phyloP scores from a whole-genome alignment of 2,113 vertebrate genomes.

The Cheirogaleus medius region DNA sequence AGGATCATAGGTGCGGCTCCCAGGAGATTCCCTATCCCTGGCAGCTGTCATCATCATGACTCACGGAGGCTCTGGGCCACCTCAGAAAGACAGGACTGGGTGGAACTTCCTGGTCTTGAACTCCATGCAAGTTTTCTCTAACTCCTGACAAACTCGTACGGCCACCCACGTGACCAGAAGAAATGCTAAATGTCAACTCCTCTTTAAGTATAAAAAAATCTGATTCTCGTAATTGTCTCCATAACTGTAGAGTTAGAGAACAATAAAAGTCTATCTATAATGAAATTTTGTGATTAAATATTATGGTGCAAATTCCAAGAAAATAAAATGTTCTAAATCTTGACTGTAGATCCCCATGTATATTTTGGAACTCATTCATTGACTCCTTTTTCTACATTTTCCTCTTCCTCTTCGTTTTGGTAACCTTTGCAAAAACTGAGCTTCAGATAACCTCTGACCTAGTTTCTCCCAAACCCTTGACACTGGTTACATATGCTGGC shows the following conservation, averaged over 20 bases:
- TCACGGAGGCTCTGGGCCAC: not conserved
- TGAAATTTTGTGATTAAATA: not conserved
- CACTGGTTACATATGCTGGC: not conserved
- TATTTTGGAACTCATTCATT: not conserved
- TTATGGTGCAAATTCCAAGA: not conserved
- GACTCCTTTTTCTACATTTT: not conserved
- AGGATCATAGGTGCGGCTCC: not conserved
- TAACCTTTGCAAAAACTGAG: not conserved
- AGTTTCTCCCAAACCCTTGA: not conserved
- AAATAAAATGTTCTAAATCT: not conserved
- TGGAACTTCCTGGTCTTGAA: not conserved
- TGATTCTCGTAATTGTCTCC: not conserved
- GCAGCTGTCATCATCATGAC: rapidly evolving
- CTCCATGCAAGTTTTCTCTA: not conserved
- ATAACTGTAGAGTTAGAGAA: not conserved
- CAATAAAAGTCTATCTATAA: not conserved
- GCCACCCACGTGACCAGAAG: not conserved
- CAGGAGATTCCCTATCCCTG: not conserved
- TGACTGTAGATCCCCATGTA: not conserved
- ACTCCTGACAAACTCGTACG: not conserved
- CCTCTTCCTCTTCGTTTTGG: not conserved
- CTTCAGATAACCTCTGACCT: not conserved
- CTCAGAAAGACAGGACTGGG: not conserved
- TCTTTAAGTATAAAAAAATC: not conserved
- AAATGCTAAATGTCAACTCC: not conserved